Evolutionary conservation across 2,797 vertebrate genomes (phyloP).

Genomic region (Muscicapa striata): DNA sequence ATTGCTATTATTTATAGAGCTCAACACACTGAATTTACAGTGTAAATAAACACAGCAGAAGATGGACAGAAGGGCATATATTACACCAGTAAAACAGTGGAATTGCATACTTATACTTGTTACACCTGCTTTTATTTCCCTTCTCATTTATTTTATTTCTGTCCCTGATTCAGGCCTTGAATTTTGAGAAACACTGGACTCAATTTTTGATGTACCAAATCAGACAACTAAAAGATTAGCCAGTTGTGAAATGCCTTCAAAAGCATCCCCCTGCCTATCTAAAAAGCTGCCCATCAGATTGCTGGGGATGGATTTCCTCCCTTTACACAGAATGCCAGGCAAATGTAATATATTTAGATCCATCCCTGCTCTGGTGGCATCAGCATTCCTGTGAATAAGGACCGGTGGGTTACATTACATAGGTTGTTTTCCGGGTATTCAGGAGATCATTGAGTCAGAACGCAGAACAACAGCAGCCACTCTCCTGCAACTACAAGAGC

Average conservation of each 20-base stretch:
- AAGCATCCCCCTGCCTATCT: neutral
- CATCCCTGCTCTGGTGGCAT: neutral
- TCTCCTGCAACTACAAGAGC: neutral
- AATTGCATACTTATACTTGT: fast-evolving
- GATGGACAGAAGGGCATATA: neutral
- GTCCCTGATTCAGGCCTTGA: neutral
- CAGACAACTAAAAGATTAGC: neutral
- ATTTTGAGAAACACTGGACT: neutral
- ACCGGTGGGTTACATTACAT: neutral
- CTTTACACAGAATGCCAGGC: neutral
- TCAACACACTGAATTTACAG: neutral
- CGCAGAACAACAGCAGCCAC: neutral
- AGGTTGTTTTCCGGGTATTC: neutral
- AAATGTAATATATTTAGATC: neutral
- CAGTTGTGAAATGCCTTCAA: neutral
- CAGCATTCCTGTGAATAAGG: neutral
- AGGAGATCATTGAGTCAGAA: neutral
- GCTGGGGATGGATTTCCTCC: neutral
- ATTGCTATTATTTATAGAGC: neutral
- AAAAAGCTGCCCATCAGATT: neutral
- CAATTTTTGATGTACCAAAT: neutral
- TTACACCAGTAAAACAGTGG: neutral
- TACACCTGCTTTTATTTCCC: neutral
- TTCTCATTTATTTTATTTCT: neutral
- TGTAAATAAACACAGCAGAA: neutral